Evolutionary conservation across 2,797 vertebrate genomes (phyloP).

Genomic region (Xenentodon cancila): DNA sequence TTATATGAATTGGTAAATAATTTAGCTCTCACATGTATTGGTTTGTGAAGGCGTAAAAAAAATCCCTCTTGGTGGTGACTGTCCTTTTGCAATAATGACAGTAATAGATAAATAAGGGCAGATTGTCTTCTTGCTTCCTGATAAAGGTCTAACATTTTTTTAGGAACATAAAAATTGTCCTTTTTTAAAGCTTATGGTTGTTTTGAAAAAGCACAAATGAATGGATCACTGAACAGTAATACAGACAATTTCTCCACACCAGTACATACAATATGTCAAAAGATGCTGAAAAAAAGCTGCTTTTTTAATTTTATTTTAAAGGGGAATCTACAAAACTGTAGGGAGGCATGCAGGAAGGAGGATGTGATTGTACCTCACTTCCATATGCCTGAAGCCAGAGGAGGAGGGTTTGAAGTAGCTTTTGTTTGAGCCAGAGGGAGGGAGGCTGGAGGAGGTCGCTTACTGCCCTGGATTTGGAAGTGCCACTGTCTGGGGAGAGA

Average conservation of each 20-base stretch:
- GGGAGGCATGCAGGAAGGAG: conserved; percentile 9
- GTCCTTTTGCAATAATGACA: too few species aligned
- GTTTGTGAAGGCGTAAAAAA: background rate
- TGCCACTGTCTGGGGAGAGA: conserved; percentile 72
- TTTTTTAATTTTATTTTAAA: too few species aligned
- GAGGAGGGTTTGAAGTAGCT: conserved; percentile 48
- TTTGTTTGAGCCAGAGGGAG: conserved; percentile 41
- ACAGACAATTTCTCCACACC: too few species aligned
- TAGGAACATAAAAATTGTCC: background rate
- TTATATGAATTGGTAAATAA: too few species aligned
- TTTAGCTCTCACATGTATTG: background rate
- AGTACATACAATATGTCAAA: too few species aligned
- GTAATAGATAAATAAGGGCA: too few species aligned
- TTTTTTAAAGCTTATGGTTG: too few species aligned
- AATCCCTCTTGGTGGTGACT: too few species aligned
- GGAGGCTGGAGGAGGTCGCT: conserved; percentile 44
- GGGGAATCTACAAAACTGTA: background rate
- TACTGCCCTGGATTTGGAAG: conserved; percentile 70
- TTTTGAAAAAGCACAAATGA: background rate
- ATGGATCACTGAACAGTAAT: background rate
- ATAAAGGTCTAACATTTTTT: too few species aligned
- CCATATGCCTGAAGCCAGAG: conserved; percentile 27
- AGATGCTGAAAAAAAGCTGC: too few species aligned
- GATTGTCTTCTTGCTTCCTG: too few species aligned
- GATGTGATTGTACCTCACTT: conserved; percentile 6